Evolutionary conservation across 2,113 vertebrate genomes (phyloP), one percentile per base, ranked within the genome.

Genomic region (Oxygymnocypris stewartii): DNA sequence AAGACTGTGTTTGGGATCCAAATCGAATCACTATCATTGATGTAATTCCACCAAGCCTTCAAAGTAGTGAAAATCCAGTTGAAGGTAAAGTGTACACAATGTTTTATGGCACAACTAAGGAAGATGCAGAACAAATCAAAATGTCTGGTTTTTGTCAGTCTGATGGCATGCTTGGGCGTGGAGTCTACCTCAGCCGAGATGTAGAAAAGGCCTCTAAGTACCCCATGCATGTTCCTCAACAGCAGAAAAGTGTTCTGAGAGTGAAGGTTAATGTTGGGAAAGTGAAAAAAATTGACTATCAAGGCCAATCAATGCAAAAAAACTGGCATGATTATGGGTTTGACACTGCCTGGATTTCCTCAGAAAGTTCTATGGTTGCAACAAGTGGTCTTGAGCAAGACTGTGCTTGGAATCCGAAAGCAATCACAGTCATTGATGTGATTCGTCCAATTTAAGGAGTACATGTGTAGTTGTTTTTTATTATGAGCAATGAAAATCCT

Each of bases 41-140:
- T 23, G 18, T 61, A 61, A 80, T 80, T 67, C 57, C 59, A 16
- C 61, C 79, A 47, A 82, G 44, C 54, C 84, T 89, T 0, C 4
- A 44, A 4, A 71, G 37, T 16, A 11, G 0, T 0, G 25, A 2
- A 11, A 61, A 47, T 20, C 85, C 87, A 20, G 1, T 1, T 2
- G 6, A 86, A 18, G 69, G 23, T 2, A 75, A 23, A 76, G 3
- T 13, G 4, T 84, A 84, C 47, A 49, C 28, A 57, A 92, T 91
- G 91, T 90, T 88, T 76, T 88, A 91, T 49, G 91, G 90, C 40
- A 92, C 91, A 6, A 76, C 59, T 31, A 37, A 1, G 4, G 8
- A n/a, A 4, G 44, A 20, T 85, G 67, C 35, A 13, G 8, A 28
- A 35, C 4, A 9, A 25, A 89, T 90, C 11, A 37, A 37, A n/a